A percentile compares a stretch with the other conserved stretches of the same genome.
These are phyloP conservation scores for Epicauta chinensis DNA, from an alignment of 1,140 invertebrate genomes.

Conservation along the genomic window DNA sequence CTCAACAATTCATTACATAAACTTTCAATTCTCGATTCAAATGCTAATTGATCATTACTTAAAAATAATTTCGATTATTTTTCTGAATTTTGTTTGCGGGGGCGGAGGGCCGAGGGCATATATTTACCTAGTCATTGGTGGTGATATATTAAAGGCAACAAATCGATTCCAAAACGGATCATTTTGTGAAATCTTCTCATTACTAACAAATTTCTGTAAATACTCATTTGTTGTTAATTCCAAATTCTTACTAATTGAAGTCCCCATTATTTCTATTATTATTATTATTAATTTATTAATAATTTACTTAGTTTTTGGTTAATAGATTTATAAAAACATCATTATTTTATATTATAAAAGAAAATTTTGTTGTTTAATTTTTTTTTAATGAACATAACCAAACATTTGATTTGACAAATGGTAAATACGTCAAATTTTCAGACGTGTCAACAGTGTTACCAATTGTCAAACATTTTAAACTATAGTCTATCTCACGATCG, in stretches of 20 bases:
- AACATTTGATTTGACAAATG: too few species aligned
- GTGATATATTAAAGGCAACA: constrained; percentile 82
- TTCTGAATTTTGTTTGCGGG: constrained; percentile 8
- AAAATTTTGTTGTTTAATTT: too few species aligned
- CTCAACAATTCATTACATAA: constrained; percentile 64
- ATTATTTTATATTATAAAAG: too few species aligned
- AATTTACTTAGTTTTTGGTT: too few species aligned
- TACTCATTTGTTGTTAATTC: constrained; percentile 79
- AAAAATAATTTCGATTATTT: constrained; percentile 17
- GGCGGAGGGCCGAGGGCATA: too few species aligned
- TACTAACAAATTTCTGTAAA: constrained; percentile 69
- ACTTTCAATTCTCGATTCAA: constrained; percentile 71
- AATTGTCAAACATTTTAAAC: too few species aligned
- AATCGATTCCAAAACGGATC: constrained; percentile 93
- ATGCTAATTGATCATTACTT: constrained; percentile 70
- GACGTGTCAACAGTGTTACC: too few species aligned
- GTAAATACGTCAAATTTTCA: too few species aligned
- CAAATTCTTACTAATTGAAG: constrained; percentile 72
- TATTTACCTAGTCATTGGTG: constrained; percentile 64
- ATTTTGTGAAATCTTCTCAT: constrained; percentile 73
- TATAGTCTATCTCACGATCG: too few species aligned
- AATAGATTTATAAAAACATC: too few species aligned
- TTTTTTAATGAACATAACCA: too few species aligned
- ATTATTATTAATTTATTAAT: too few species aligned
- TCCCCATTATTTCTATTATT: constrained; percentile 61